Base-by-base conservation (phyloP, 2,888 invertebrate species). In the Drosophila austrosaltans region DNA sequence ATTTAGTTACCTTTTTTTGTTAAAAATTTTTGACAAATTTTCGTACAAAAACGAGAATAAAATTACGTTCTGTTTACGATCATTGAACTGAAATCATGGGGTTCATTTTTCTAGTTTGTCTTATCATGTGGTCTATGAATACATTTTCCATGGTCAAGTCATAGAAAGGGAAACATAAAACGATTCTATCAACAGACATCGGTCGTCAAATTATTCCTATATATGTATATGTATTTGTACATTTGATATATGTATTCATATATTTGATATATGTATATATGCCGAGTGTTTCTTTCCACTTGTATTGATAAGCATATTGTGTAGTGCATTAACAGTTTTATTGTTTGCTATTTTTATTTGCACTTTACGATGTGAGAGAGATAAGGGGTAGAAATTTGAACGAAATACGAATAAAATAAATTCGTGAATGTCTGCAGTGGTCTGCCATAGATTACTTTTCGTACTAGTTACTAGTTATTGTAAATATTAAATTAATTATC, bases 131-230 rank as follows among this genome's bases (percentile, higher is more conserved):
- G 22, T 48, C 22, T 48, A 48, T 48, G 8, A 25, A 48, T 12
- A 48, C 4, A 25, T 16, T 25, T 48, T 48, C 25, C 48, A 48
- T 48, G 48, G 48, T 48, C 48, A 48, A 48, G 48, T 36, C 22
- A 20, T 61, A 30, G 53, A 72, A 72, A 69, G 61, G 61, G 30
- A 69, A 72, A 56, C 30, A 16, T 20, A 32, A 25, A 39, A 57
- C 39, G 22, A 16, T 30, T 58, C 62, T 76, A 76, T 75, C 76
- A 28, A n/a, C 39, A 6, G 10, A 25, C 61, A 72, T 72, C 61
- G 48, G 36, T 57, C 57, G 22, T 22, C 32, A 22, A 57, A 40
- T 59, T 28, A 59, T 59, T 59, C 25, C 28, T 42, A 42, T 22
- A 59, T 10, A 28, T 32, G 32, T 16, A 5, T 56, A 54, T 32